Evolutionary conservation across 2,888 invertebrate genomes (phyloP).

Genomic region (Dorcus parallelipipedus): DNA sequence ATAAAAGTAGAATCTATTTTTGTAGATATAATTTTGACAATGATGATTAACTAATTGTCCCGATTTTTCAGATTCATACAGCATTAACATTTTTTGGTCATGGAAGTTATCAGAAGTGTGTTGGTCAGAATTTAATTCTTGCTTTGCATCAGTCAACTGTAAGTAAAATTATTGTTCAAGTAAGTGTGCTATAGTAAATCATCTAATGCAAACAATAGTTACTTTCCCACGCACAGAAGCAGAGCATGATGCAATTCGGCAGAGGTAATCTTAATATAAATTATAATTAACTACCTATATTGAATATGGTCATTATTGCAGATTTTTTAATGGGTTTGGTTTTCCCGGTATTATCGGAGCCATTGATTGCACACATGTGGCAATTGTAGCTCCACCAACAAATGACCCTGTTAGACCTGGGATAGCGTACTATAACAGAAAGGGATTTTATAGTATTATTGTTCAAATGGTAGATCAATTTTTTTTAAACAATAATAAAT

Average conservation of each 20-base stretch:
- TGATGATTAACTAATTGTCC: too few species aligned
- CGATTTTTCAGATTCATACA: too few species aligned
- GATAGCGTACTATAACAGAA: conserved; percentile 4
- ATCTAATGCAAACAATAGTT: not conserved
- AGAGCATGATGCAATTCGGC: too few species aligned
- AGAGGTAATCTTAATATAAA: too few species aligned
- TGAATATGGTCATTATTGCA: too few species aligned
- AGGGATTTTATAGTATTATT: conserved; percentile 10
- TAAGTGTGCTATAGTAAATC: conserved; percentile 3
- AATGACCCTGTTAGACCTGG: conserved; percentile 3
- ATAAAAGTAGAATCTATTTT: conserved; percentile 1
- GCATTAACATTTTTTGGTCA: conserved; percentile 5
- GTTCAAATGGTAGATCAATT: conserved; percentile 7
- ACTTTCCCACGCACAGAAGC: conserved; percentile 4
- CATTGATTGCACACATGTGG: conserved; percentile 9
- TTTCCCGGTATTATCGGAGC: conserved; percentile 6
- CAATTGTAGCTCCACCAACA: conserved; percentile 9
- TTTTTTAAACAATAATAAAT: not conserved
- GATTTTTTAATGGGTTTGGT: not conserved
- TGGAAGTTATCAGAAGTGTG: conserved; percentile 3
- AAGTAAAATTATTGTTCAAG: conserved; percentile 2
- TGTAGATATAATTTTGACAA: too few species aligned
- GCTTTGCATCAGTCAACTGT: conserved; percentile 4
- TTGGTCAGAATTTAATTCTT: conserved; percentile 1
- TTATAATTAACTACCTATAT: too few species aligned